Evolutionary conservation across 2,797 vertebrate genomes (phyloP), one percentile per base, ranked within the genome.

Genomic region (Gallinago solitaria): DNA sequence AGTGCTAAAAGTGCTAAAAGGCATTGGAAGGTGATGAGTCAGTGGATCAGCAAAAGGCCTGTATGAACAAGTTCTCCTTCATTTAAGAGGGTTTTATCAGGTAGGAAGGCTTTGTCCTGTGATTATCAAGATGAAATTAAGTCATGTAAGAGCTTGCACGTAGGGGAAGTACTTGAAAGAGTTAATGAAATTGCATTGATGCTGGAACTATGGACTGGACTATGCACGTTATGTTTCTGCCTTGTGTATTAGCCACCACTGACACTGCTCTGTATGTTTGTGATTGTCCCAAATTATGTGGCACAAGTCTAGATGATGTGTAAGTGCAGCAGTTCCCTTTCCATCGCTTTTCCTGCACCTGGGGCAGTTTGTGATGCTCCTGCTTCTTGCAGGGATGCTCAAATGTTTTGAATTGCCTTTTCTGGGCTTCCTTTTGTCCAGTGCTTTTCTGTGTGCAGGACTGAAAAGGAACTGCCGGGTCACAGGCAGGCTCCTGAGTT

Each of bases 181-280:
- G 23, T 50, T 56, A 21, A 9, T 39, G 61, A 60, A 25, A 24
- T 30, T 11, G 1, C 32, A 3, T 1, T 41, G 61, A 7, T 89
- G 30, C 21, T 32, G 83, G 41, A 77, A 18, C 37, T 12, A 9
- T 16, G 64, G 33, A 37, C 30, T 16, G 18, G 21, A 37, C 2
- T 4, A 1, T 39, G 18, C 10, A 2, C 2, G 6, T 25, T 63
- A 12, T 5, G 0, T 64, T 79, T 86, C 16, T 0, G 0, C 16
- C 21, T 3, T 18, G 5, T 25, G 25, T n/a, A 5, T 70, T n/a
- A n/a, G 24, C 30, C 71, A 35, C 33, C 1, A 0, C 43, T 87
- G 65, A 30, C 28, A 6, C n/a, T 24, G 56, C 27, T 69, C 30
- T 1, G 0, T 65, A 1, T 10, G 2, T 56, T 28, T 13, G 12